Evolutionary conservation across 2,113 vertebrate genomes (phyloP).

Genomic region (Psilopsiagon aymara): DNA sequence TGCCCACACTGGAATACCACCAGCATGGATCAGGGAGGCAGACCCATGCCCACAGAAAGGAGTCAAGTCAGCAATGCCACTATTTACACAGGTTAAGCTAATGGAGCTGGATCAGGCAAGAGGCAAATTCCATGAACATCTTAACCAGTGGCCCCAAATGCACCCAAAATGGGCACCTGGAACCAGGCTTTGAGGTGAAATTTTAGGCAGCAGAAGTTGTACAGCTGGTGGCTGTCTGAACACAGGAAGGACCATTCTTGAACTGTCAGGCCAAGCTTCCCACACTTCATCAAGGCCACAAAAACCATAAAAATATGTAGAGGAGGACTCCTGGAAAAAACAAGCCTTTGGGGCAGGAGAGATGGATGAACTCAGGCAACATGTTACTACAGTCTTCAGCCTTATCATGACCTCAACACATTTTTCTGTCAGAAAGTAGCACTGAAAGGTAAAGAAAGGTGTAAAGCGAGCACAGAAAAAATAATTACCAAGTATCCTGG

Average conservation of each 20-base stretch:
- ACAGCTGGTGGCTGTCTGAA: not conserved
- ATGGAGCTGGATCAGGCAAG: not conserved
- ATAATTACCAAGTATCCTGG: not conserved
- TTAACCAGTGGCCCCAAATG: not conserved
- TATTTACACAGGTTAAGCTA: not conserved
- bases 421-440: not conserved
- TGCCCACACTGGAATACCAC: not conserved
- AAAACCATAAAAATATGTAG: not conserved
- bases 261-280: not conserved
- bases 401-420: not conserved
- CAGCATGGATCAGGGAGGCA: not conserved
- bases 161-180: not conserved
- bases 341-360: not conserved
- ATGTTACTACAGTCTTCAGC: not conserved
- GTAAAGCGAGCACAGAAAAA: not conserved
- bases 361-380: not conserved
- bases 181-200: not conserved
- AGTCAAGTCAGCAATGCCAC: not conserved
- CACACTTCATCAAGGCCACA: not conserved
- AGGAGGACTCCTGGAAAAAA: not conserved
- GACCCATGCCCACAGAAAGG: not conserved
- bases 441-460: not conserved
- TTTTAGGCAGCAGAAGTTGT: not conserved
- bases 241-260: not conserved
- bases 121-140: not conserved